Base-by-base conservation (phyloP, 2,888 invertebrate genomes). In the Heliconius hortense region DNA sequence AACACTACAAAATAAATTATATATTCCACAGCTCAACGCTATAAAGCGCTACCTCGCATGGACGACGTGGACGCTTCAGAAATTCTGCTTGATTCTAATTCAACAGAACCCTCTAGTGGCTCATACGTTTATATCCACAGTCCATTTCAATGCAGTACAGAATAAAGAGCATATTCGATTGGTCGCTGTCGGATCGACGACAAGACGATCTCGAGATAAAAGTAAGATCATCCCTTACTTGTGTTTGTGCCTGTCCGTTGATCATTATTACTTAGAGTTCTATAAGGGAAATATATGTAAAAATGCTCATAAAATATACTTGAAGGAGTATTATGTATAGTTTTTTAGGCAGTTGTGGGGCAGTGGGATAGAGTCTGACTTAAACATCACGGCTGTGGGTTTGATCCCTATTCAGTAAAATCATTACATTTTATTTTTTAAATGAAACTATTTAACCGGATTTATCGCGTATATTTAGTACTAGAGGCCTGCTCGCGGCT, bases 141-240 rank as follows among this genome's bases (percentile, higher is more conserved):
- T 70, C 59, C 35, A 73, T 76, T 73, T 70, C 69, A 70, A 64
- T 66, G 69, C 59, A 64, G 39, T 66, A 71, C n/a, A 53, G 43
- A 56, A 75, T 75, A 74, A 70, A 70, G 74, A 56, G 64, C 28
- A 26, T 56, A 70, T 68, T 75, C 64, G 62, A 62, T 69, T 63
- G 70, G 13, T 24, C 56, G 53, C 18, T 53, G n/a, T 70, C 53
- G 35, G 15, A 64, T 70, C 24, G 53, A 39, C 60, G 53, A 64
- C 59, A 26, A 66, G 53, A 63, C 43, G 63, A 64, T 59, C 60
- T 60, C 13, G 62, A 62, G 26, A 71, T 62, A 60, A 71, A 71
- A 62, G 43, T 10, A 39, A 56, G 71, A 71, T 60, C 18, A 39
- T 71, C 71, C 62, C 60, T 26, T 66, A 24, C 66, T 60, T 60